phyloP scores from a whole-genome alignment of 1,140 invertebrate genomes.

The Choristoneura fumiferana region DNA sequence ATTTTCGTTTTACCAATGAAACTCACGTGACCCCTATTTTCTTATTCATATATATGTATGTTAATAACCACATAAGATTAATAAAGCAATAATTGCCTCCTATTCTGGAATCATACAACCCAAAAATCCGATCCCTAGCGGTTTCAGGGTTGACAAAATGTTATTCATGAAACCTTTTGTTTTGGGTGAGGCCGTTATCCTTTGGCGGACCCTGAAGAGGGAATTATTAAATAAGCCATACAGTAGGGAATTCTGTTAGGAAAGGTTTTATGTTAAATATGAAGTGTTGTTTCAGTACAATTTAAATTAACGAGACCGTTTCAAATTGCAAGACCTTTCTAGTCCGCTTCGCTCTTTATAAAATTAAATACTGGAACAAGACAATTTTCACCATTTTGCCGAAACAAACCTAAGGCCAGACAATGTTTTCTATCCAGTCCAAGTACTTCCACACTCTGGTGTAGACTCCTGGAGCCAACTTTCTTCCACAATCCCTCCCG shows the following conservation, averaged over 20 bases:
- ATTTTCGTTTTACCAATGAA: too few species aligned
- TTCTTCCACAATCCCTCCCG: slow-evolving; percentile 81
- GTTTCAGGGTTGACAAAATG: slow-evolving; percentile 30
- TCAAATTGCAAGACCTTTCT: too few species aligned
- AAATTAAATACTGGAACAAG: too few species aligned
- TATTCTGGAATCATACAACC: neutral
- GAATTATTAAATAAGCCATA: slow-evolving; percentile 14
- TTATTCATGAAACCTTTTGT: slow-evolving; percentile 47
- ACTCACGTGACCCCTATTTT: too few species aligned
- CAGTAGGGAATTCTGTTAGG: neutral
- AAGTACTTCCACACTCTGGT: slow-evolving; percentile 83
- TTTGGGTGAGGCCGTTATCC: slow-evolving; percentile 51
- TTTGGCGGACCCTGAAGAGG: slow-evolving; percentile 26
- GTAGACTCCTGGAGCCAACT: slow-evolving; percentile 82
- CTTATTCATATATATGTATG: too few species aligned
- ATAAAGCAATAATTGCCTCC: neutral
- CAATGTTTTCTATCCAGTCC: slow-evolving; percentile 83
- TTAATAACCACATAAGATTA: neutral
- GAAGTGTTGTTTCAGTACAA: neutral
- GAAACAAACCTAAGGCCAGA: slow-evolving; percentile 68
- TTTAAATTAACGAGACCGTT: too few species aligned
- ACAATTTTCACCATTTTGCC: neutral
- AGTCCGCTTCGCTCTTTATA: too few species aligned
- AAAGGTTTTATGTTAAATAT: slow-evolving; percentile 9
- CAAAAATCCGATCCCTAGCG: neutral